phyloP scores from a whole-genome alignment of 2,113 vertebrate genomes.

The Myrmophylax atrothorax region DNA sequence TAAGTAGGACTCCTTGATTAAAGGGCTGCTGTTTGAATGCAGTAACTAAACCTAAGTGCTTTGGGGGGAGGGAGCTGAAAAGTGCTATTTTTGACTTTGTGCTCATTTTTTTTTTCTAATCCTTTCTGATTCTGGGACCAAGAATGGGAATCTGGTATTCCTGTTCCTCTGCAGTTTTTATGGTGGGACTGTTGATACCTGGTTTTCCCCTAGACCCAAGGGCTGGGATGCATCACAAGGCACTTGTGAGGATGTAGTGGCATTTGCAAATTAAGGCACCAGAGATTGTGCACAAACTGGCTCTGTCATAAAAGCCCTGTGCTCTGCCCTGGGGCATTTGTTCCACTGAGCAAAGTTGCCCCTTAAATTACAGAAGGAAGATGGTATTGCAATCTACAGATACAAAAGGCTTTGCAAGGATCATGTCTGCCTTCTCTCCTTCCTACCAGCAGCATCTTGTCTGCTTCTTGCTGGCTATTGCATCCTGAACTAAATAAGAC shows the following conservation, averaged over 20 bases:
- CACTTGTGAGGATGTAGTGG: background rate
- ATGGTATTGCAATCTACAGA: constrained; percentile 7
- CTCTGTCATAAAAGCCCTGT: background rate
- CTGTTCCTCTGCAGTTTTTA: background rate
- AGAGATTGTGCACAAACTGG: background rate
- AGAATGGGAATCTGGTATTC: background rate
- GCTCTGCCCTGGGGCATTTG: constrained; percentile 14
- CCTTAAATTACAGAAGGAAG: constrained; percentile 7
- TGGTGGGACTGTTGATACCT: background rate
- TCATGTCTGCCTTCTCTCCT: background rate
- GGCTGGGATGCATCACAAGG: background rate
- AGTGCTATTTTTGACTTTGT: constrained; percentile 7
- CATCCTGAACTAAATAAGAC: background rate
- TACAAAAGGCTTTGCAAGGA: constrained; percentile 17
- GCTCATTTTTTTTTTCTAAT: background rate
- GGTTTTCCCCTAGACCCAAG: background rate
- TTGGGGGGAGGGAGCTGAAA: constrained; percentile 2
- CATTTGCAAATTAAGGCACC: constrained; percentile 25
- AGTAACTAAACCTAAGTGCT: background rate
- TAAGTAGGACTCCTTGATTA: constrained; percentile 58
- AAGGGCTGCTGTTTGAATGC: constrained; percentile 40
- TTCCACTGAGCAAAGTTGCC: background rate
- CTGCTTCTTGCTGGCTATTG: background rate
- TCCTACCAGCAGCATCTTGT: background rate
- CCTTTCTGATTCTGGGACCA: background rate